Conservation (phyloP, 1,140 invertebrate genomes). For the Hermetia illucens region DNA sequence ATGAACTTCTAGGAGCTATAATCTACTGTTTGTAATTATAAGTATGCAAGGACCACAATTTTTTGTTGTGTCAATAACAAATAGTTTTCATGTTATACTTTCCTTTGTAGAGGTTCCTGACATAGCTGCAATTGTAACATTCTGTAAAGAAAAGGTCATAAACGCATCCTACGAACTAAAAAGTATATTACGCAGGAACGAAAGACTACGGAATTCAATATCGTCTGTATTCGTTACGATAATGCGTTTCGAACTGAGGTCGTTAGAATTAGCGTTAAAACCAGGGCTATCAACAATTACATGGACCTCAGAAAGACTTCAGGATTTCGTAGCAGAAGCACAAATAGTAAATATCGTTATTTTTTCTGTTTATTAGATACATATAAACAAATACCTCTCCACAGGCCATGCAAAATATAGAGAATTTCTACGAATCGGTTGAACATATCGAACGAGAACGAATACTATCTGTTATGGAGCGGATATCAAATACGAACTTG, state of each 20-base stretch:
- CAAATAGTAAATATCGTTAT: constrained; percentile 10
- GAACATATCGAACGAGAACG: constrained; percentile 62
- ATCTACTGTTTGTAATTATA: background rate
- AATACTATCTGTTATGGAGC: constrained; percentile 52
- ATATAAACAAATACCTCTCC: background rate
- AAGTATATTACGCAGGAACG: constrained; percentile 40
- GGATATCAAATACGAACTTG: constrained; percentile 46
- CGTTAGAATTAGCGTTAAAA: constrained; percentile 53
- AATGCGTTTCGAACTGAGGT: constrained; percentile 44
- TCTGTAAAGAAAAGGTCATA: constrained; percentile 49
- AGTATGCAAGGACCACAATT: constrained; percentile 1
- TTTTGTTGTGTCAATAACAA: constrained; percentile 3
- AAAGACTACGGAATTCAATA: constrained; percentile 23
- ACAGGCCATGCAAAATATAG: constrained; percentile 16
- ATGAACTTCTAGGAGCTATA: background rate
- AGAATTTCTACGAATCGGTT: constrained; percentile 28
- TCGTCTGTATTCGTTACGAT: constrained; percentile 18
- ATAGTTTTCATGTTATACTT: constrained; percentile 5
- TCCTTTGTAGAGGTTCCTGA: constrained; percentile 40
- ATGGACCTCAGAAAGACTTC: constrained; percentile 62
- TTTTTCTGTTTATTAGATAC: background rate
- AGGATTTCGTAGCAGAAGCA: constrained; percentile 53
- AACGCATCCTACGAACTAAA: constrained; percentile 40
- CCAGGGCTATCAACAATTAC: constrained; percentile 62
- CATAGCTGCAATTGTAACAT: constrained; percentile 46